Base-by-base conservation (phyloP, 1,140 invertebrate species). In the Scylla paramamosain region DNA sequence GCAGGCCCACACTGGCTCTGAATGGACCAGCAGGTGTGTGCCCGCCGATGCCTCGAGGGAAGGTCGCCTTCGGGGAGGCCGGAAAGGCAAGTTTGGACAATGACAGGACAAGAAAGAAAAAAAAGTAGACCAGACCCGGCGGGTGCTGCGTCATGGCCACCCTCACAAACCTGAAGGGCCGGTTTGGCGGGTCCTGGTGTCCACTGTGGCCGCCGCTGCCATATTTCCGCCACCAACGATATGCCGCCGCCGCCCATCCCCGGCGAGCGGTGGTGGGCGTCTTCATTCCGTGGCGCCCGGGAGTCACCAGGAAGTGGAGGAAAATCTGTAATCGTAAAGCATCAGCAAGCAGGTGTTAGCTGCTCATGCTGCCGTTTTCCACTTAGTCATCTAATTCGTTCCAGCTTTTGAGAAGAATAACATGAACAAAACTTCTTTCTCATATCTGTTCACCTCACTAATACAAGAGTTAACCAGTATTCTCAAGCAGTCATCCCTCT, bases 1-100 rank as follows among this genome's bases (percentile, higher is more conserved):
- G 25, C 67, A 77, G 87, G 32, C 88, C 39, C 32, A 45, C 32
- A 7, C 31, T 14, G 25, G 48, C 25, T 14, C 31, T 93, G 92
- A 93, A 87, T 93, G 92, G 48, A 94, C 25, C 59, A 67, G 39
- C 82, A 20, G 52, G 77, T 52, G 82, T 28, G 12, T 46, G 39
- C 32, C 29, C 10, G 31, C 14, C 25, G 87, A 25, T 29, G 28
- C 94, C 94, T 86, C 87, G 90, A 28, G 94, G 94, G 91, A 95
- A 93, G 94, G 91, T 86, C 84, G 91, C 86, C 91, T 77, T 10
- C 48, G 59, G 94, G 91, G 94, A 95, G 94, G 84, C 91, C 94
- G 94, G 89, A 93, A 95, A 95, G 94, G 94, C 94, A 95, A 95
- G 91, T 95, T 95, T 95, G 94, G 94, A 95, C 94, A 95, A 95